Conservation (phyloP, 2,113 vertebrate species). For the Etheostoma cragini region DNA sequence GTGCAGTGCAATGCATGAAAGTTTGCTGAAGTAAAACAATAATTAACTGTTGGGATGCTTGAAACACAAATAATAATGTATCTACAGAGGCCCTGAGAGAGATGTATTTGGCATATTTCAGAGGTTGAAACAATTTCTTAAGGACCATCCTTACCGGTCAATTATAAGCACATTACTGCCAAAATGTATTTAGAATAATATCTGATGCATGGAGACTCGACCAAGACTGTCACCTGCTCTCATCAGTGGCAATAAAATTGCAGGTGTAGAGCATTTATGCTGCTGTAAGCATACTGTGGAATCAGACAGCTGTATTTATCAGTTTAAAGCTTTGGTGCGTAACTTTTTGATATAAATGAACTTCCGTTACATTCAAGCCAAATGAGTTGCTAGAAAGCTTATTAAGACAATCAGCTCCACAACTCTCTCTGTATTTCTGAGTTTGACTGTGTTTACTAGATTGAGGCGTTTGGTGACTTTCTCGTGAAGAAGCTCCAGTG, state of each 20-base stretch:
- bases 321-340: no score
- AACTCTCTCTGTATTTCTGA: no score
- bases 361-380: no score
- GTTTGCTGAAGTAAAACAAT: constrained; percentile 1
- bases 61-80: not conserved
- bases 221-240: not conserved
- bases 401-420: no score
- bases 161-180: not conserved
- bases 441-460: no score
- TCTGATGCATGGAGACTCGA: not conserved
- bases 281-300: not conserved
- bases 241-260: not conserved
- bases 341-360: no score
- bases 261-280: not conserved
- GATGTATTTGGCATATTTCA: constrained; percentile 36
- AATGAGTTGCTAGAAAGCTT: no score
- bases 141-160: not conserved
- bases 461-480: no score
- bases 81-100: constrained; percentile 10
- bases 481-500: no score
- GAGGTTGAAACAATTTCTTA: not conserved
- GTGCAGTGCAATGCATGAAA: not conserved
- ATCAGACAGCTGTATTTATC: not conserved
- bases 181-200: not conserved
- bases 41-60: not conserved